These are phyloP conservation scores for Geopemphigus sp. DNA, from an alignment of 1,140 invertebrate species.

Conservation along the genomic window DNA sequence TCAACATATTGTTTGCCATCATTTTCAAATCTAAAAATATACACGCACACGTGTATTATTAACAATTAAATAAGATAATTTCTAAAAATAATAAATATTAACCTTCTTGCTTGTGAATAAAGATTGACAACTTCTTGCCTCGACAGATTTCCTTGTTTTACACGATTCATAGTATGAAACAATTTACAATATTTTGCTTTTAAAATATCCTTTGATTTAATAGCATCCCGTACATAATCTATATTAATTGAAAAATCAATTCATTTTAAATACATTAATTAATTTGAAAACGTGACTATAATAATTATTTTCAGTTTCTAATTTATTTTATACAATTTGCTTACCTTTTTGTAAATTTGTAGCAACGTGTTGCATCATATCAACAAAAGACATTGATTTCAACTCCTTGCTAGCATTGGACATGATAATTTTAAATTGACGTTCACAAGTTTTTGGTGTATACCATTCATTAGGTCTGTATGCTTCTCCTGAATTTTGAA, in stretches of 20 bases:
- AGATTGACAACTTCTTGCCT: slow-evolving; percentile 11
- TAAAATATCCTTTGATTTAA: slow-evolving; percentile 1
- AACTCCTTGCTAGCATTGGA: neutral
- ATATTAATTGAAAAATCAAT: neutral
- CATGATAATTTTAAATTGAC: slow-evolving; percentile 22
- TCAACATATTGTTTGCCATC: slow-evolving; percentile 43
- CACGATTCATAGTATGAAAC: neutral
- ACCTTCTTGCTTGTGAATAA: slow-evolving; percentile 39
- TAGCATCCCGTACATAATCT: slow-evolving; percentile 7
- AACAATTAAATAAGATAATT: neutral
- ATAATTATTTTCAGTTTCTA: too few relatives aligned
- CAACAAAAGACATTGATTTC: neutral
- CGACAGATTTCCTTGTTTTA: slow-evolving; percentile 27
- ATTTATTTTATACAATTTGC: neutral
- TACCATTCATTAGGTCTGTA: slow-evolving; percentile 39
- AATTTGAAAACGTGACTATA: neutral
- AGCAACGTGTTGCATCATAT: neutral
- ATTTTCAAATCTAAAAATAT: slow-evolving; percentile 23
- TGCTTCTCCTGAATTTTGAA: slow-evolving; percentile 9
- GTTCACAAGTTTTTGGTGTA: slow-evolving; percentile 30
- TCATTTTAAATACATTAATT: neutral
- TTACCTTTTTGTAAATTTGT: slow-evolving; percentile 8
- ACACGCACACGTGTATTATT: neutral
- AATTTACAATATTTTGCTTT: slow-evolving; percentile 23
- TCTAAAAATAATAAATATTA: neutral